phyloP scores from a whole-genome alignment of 2,113 vertebrate species.

The Carassius gibelio region DNA sequence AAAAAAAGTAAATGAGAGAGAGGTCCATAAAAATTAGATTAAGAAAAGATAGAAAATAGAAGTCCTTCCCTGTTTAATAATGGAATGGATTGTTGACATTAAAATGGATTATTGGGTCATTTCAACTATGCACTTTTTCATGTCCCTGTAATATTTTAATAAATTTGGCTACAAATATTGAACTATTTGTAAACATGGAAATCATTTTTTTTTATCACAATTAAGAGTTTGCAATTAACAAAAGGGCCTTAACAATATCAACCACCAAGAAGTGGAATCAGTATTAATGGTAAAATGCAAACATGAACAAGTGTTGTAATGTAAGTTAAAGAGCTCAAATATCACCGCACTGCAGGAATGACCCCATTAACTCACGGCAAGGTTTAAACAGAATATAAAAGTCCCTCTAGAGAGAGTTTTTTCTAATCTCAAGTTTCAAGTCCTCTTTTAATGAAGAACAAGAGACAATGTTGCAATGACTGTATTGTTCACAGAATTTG shows the following conservation, averaged over 20 bases:
- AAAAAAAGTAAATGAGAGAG: too few species aligned
- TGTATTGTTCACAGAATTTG: conserved; percentile 4
- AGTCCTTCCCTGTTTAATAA: too few species aligned
- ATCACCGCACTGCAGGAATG: background rate
- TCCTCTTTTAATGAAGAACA: conserved; percentile 29
- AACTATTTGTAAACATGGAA: background rate
- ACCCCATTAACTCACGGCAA: background rate
- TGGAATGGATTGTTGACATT: too few species aligned
- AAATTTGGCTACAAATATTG: background rate
- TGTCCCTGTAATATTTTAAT: background rate
- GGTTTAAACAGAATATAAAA: background rate
- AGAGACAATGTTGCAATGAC: conserved; percentile 28
- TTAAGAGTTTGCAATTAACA: background rate
- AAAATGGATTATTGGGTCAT: too few species aligned
- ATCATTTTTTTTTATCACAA: background rate
- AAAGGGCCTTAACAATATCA: background rate
- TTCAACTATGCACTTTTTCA: background rate
- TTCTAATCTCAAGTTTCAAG: conserved; percentile 20
- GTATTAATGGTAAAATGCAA: background rate
- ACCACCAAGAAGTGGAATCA: background rate
- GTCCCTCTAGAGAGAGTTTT: background rate
- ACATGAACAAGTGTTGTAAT: background rate
- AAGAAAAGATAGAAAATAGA: too few species aligned
- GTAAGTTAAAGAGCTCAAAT: background rate
- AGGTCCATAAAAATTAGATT: too few species aligned